Evolutionary conservation across 2,797 vertebrate species (phyloP).

Genomic region (Chloroceryle inda): DNA sequence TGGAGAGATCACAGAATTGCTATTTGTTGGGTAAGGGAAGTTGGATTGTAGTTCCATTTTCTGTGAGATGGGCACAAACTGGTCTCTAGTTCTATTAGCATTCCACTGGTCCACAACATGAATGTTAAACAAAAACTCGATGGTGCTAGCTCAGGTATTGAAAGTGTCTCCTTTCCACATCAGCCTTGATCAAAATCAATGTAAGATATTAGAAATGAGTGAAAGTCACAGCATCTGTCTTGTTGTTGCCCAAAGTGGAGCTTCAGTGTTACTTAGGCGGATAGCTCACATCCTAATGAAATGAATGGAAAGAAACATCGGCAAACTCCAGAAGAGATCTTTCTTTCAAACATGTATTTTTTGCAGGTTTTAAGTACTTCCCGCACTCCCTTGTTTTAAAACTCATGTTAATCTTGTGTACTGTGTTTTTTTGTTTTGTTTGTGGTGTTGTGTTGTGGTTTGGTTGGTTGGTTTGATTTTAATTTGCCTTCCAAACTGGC

Average conservation of each 20-base stretch:
- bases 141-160: not conserved
- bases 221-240: not conserved
- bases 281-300: not conserved
- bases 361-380: not conserved
- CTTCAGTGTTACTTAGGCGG: not conserved
- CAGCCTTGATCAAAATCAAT: not conserved
- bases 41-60: not conserved
- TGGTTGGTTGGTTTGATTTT: not conserved
- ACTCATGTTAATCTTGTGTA: fast-evolving
- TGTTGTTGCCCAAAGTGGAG: not conserved
- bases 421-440: not conserved
- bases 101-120: not conserved
- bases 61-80: not conserved
- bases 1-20: not conserved
- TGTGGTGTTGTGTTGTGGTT: not conserved
- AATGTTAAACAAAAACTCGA: not conserved
- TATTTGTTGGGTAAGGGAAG: not conserved
- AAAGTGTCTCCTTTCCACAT: not conserved
- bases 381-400: not conserved
- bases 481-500: not conserved
- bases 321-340: not conserved
- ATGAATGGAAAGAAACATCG: not conserved
- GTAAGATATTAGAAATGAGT: not conserved
- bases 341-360: not conserved
- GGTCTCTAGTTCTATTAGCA: not conserved